A percentile compares a stretch with the other conserved stretches of the same genome.
Conservation (phyloP, 1,140 invertebrate species). For the Antheraea mylitta region DNA sequence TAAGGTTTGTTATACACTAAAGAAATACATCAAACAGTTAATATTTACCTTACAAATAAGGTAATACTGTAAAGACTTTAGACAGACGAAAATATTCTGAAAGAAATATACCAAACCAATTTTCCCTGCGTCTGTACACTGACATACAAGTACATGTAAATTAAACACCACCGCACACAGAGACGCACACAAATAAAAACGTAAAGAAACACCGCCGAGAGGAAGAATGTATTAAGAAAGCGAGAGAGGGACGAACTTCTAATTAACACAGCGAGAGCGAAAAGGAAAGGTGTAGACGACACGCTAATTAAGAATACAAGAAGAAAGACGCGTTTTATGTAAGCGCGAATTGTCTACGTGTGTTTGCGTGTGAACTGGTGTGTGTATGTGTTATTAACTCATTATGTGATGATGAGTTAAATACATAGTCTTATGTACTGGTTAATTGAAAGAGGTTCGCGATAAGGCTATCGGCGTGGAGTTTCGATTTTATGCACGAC, state of each 20-base stretch:
- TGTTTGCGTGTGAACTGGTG: constrained; percentile 51
- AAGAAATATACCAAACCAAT: constrained; percentile 16
- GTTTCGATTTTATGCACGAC: constrained; percentile 2
- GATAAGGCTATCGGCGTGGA: constrained; percentile 48
- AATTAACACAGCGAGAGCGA: constrained; percentile 64
- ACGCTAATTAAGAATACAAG: constrained; percentile 79
- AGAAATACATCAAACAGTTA: no score
- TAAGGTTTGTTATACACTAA: no score
- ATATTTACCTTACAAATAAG: no score
- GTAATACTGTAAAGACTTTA: no score
- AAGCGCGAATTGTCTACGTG: constrained; percentile 35
- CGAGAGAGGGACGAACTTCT: constrained; percentile 62
- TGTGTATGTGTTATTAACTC: constrained; percentile 75
- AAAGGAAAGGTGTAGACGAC: constrained; percentile 50
- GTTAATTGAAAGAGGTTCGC: constrained; percentile 73
- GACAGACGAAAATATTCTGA: background rate
- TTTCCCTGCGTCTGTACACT: constrained; percentile 50
- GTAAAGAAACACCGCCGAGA: constrained; percentile 76
- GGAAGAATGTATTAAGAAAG: constrained; percentile 79
- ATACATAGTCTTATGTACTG: constrained; percentile 72
- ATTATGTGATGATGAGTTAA: constrained; percentile 74
- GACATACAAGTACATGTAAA: constrained; percentile 78
- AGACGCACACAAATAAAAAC: constrained; percentile 78
- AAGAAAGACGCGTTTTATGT: constrained; percentile 77
- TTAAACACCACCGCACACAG: constrained; percentile 77